Conservation (phyloP, 2,113 vertebrate genomes). For the Mesoclemmys tuberculata region DNA sequence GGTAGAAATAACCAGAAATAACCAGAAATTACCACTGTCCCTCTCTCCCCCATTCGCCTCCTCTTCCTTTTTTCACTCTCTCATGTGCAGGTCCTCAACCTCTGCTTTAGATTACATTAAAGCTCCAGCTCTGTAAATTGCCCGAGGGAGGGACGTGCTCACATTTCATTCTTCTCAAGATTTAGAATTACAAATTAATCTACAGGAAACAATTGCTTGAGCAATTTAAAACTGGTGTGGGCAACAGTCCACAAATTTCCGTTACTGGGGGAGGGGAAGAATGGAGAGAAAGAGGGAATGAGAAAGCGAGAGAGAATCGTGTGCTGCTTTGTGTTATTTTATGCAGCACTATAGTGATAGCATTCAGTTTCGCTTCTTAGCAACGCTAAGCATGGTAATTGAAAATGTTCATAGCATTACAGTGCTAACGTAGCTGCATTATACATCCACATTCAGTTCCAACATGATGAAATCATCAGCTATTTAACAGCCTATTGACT, state of each 20-base stretch:
- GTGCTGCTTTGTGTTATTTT: not conserved
- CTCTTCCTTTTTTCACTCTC: not conserved
- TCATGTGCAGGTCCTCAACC: not conserved
- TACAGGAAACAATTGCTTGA: constrained; percentile 73
- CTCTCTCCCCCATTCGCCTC: not conserved
- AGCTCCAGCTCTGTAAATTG: constrained; percentile 42
- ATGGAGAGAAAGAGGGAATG: not conserved
- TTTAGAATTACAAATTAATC: constrained; percentile 77
- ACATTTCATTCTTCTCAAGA: constrained; percentile 60
- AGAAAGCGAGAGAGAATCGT: not conserved
- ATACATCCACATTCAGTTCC: constrained; percentile 23
- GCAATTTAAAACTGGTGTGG: constrained; percentile 61
- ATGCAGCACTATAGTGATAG: not conserved
- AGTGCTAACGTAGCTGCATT: constrained; percentile 14
- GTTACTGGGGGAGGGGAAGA: not conserved
- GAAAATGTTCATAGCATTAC: constrained; percentile 51
- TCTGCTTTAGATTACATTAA: constrained; percentile 50
- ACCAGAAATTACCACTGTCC: fast-evolving
- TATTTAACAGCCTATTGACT: constrained; percentile 59
- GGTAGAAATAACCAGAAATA: not conserved
- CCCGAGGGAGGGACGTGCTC: constrained; percentile 54
- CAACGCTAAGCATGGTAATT: constrained; percentile 54
- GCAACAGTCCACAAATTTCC: not conserved
- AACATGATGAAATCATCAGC: constrained; percentile 62
- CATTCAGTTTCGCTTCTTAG: constrained; percentile 7